Evolutionary conservation across 2,888 invertebrate species (phyloP), one percentile per base, ranked within the genome.

Genomic region (Anoplius nigerrimus): DNA sequence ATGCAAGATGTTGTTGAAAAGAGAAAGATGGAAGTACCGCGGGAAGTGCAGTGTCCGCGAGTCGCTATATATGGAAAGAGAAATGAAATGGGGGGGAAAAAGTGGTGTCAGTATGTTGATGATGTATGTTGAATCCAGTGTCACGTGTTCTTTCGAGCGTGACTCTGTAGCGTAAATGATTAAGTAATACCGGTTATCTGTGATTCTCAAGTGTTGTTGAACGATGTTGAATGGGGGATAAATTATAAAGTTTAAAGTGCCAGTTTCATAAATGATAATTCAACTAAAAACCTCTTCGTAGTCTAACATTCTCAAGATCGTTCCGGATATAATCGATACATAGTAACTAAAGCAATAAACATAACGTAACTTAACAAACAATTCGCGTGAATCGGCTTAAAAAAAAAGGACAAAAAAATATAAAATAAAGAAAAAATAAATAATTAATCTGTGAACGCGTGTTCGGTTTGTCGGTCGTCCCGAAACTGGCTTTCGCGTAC

Each of bases 151-250:
- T 45, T 58, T 65, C 51, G 58, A 69, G 62, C 78, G 75, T 69
- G 71, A 52, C 24, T 59, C 34, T 34, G 34, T 34, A 5, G 34
- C 34, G 34, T 34, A 34, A 34, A 34, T 34, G 34, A 34, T 34
- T 34, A 34, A 34, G 34, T 34, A 34, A 34, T 34, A 48, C 18
- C 48, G 18, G 48, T 48, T 78, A 66, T 77, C 76, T 77, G 77
- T 77, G 77, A 77, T 77, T 71, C 73, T 55, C 61, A 69, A 76
- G 78, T 78, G 78, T 69, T 66, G 65, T 73, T 66, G 66, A 34
- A 72, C 43, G 34, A 58, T 52, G 55, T 22, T 18, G 16, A 18
- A 54, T 55, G 24, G 21, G 18, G 18, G 55, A 60, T 42, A 48
- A 42, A 63, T 55, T 24, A 58, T 11, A 56, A 65, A 57, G 56